phyloP scores from a whole-genome alignment of 2,888 invertebrate species.

The Chydorus sphaericus region DNA sequence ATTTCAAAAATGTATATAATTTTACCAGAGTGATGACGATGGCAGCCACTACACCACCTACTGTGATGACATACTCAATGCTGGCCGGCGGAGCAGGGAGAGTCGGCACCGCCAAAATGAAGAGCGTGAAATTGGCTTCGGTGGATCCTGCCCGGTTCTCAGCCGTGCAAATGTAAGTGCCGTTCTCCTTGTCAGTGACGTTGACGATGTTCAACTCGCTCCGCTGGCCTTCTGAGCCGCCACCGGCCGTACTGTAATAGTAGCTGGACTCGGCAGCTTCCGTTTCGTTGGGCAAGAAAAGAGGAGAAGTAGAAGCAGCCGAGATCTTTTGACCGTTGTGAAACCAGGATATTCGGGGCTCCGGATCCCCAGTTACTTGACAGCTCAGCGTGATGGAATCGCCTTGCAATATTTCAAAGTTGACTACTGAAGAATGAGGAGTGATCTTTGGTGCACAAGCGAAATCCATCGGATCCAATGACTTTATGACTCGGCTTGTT shows the following conservation, averaged over 20 bases:
- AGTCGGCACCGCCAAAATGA: conserved; percentile 17
- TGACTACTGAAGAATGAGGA: conserved; percentile 45
- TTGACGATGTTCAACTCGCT: conserved; percentile 66
- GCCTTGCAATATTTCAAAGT: conserved; percentile 61
- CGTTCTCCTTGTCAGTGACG: conserved; percentile 62
- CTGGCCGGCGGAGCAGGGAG: conserved; percentile 7
- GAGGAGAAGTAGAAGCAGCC: not conserved
- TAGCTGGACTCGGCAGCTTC: conserved; percentile 10
- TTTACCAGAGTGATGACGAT: conserved; percentile 52
- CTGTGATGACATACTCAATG: conserved; percentile 50
- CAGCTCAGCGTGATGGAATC: conserved; percentile 68
- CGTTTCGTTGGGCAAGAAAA: conserved; percentile 7
- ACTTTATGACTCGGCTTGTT: conserved; percentile 48
- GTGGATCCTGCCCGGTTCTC: conserved; percentile 69
- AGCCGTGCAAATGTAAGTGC: conserved; percentile 70
- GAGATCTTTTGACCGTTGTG: conserved; percentile 43
- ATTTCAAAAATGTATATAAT: no score
- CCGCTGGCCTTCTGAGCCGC: conserved; percentile 54
- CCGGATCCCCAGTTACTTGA: conserved; percentile 63
- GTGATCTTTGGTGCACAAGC: conserved; percentile 68
- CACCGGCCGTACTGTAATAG: conserved; percentile 30
- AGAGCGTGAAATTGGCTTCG: conserved; percentile 65
- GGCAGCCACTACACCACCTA: conserved; percentile 36
- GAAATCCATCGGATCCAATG: conserved; percentile 49
- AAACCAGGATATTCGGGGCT: conserved; percentile 67